Evolutionary conservation across 2,797 vertebrate genomes (phyloP).

Genomic region (Clarias platycephalus): DNA sequence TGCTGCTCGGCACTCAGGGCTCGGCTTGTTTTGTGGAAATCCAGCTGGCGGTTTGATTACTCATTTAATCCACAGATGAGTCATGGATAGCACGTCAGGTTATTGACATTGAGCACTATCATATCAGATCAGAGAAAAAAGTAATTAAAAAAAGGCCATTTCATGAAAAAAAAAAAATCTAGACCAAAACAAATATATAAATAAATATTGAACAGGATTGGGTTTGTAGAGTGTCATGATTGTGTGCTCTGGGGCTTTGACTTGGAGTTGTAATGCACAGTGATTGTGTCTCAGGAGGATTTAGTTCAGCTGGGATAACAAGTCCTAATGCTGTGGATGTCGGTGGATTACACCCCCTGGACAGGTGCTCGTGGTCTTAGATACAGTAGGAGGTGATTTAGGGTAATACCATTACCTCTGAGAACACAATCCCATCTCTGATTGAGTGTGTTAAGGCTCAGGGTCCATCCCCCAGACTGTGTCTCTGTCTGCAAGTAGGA

Average conservation of each 20-base stretch:
- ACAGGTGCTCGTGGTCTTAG: slow-evolving; percentile 48
- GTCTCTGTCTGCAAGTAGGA: slow-evolving; percentile 37
- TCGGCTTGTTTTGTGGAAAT: slow-evolving; percentile 1
- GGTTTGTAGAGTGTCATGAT: not conserved
- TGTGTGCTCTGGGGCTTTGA: slow-evolving; percentile 14
- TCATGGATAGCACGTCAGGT: not conserved
- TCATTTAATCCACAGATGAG: slow-evolving; percentile 18
- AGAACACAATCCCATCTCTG: slow-evolving; percentile 23
- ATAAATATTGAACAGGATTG: not conserved
- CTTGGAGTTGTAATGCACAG: slow-evolving; percentile 35
- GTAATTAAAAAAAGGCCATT: not conserved
- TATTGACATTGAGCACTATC: not conserved
- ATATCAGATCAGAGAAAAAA: not conserved
- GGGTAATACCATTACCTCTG: slow-evolving; percentile 41
- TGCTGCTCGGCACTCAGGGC: slow-evolving; percentile 19
- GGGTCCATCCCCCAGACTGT: not conserved
- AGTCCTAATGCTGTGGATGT: slow-evolving; percentile 38
- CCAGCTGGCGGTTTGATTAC: slow-evolving; percentile 17
- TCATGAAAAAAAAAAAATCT: not conserved
- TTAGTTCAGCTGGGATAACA: slow-evolving; percentile 52
- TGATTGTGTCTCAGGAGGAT: slow-evolving; percentile 51
- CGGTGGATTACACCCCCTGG: slow-evolving; percentile 35
- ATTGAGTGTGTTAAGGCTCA: slow-evolving; percentile 36
- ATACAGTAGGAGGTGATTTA: slow-evolving; percentile 30
- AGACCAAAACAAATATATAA: not conserved